phyloP scores from a whole-genome alignment of 1,140 invertebrate species.

The Macrocentrus cingulum region DNA sequence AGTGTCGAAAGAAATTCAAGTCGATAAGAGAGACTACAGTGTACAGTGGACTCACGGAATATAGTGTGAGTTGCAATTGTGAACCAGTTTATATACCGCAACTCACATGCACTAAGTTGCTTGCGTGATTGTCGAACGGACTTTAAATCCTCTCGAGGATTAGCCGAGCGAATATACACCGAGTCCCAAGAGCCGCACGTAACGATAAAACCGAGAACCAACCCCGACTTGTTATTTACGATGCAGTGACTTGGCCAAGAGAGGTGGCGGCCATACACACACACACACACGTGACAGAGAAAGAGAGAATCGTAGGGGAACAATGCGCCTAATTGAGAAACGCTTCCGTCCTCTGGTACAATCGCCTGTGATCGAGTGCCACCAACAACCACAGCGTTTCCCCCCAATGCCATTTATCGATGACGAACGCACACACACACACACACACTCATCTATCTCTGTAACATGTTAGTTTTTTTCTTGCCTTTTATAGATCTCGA shows the following conservation, averaged over 20 bases:
- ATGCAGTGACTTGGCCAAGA: slow-evolving; percentile 18
- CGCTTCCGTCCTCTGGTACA: slow-evolving; percentile 23
- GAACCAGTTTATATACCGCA: background rate
- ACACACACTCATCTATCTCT: too few relatives aligned
- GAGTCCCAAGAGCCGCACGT: slow-evolving; percentile 22
- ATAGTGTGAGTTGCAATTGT: too few relatives aligned
- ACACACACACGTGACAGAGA: background rate
- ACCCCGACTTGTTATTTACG: slow-evolving; percentile 27
- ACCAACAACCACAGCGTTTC: background rate
- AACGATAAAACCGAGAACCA: slow-evolving; percentile 24
- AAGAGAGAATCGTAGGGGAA: background rate
- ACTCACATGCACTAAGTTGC: slow-evolving; percentile 22
- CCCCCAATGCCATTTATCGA: background rate
- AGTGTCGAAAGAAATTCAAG: slow-evolving; percentile 5
- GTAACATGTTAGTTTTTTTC: too few relatives aligned
- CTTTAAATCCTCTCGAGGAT: slow-evolving; percentile 27
- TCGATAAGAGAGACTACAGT: slow-evolving; percentile 16
- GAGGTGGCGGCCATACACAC: background rate
- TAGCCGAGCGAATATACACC: slow-evolving; percentile 5
- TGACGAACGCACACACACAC: too few relatives aligned
- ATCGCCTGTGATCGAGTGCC: slow-evolving; percentile 19
- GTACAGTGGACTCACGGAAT: too few relatives aligned
- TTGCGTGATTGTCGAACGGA: slow-evolving; percentile 29
- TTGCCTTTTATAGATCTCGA: too few relatives aligned
- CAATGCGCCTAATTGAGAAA: slow-evolving; percentile 32